Percentiles rank a stretch among this genome's conserved stretches.
Conservation (phyloP, 2,888 invertebrate genomes). For the Sarcophaga subvicina region DNA sequence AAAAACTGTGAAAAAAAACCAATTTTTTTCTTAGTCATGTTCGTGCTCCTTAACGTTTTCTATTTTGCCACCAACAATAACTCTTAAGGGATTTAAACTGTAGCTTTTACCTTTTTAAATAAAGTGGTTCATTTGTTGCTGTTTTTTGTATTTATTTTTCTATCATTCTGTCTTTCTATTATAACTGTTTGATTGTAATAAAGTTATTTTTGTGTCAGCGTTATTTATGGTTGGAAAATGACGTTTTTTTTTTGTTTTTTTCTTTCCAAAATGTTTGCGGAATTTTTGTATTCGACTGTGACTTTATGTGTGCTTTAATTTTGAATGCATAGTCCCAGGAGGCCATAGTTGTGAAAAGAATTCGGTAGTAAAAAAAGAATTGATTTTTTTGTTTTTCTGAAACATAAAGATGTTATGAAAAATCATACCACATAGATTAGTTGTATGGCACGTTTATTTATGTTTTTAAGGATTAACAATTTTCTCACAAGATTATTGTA, state of each 20-base stretch:
- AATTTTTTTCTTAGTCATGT: conserved; percentile 31
- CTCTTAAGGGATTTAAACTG: conserved; percentile 63
- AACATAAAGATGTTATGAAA: too few relatives aligned
- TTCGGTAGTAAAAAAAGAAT: too few relatives aligned
- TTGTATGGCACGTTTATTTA: too few relatives aligned
- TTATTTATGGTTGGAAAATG: conserved; percentile 55
- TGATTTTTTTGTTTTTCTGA: too few relatives aligned
- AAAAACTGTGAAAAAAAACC: not conserved
- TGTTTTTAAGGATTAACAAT: too few relatives aligned
- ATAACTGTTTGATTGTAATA: conserved; percentile 18
- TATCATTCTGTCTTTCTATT: conserved; percentile 5
- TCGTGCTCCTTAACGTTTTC: conserved; percentile 46
- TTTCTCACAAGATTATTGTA: too few relatives aligned
- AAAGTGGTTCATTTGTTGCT: conserved; percentile 30
- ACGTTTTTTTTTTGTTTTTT: conserved; percentile 50
- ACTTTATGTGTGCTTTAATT: conserved; percentile 23
- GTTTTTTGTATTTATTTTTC: not conserved
- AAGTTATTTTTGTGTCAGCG: conserved; percentile 46
- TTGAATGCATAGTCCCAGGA: conserved; percentile 20
- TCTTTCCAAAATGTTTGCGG: conserved; percentile 46
- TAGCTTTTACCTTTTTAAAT: conserved; percentile 40
- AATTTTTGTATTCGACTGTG: conserved; percentile 39
- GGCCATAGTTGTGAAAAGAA: not conserved
- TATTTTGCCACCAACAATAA: conserved; percentile 16
- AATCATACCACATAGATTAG: too few relatives aligned